phyloP scores from a whole-genome alignment of 2,797 vertebrate species.

The Pipistrellus pipistrellus region DNA sequence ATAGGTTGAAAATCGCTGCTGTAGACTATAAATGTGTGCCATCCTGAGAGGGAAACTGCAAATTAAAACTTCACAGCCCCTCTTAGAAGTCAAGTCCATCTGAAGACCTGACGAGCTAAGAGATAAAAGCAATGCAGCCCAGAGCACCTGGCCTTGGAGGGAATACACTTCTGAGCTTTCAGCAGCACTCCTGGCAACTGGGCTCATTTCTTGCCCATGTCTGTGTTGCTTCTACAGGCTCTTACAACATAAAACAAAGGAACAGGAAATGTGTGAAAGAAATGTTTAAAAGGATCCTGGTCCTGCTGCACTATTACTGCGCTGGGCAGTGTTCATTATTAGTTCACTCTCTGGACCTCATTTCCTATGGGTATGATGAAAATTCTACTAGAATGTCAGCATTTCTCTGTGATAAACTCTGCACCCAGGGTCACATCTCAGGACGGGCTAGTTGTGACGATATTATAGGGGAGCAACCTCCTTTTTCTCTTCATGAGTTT shows the following conservation, averaged over 20 bases:
- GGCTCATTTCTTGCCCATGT: not conserved
- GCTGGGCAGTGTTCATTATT: not conserved
- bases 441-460: not conserved
- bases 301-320: not conserved
- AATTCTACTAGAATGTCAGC: not conserved
- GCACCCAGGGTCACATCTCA: not conserved
- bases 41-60: not conserved
- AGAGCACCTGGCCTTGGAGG: not conserved
- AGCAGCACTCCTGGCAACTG: not conserved
- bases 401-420: not conserved
- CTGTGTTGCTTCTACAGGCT: not conserved
- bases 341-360: not conserved
- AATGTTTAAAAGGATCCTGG: not conserved
- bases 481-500: not conserved
- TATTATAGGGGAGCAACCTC: not conserved
- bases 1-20: not conserved
- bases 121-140: not conserved
- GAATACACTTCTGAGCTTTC: not conserved
- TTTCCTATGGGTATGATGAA: not conserved
- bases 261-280: not conserved
- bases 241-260: not conserved
- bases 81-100: not conserved
- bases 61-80: constrained; percentile 5
- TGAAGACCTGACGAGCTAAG: not conserved
- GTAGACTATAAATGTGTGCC: not conserved